Percentiles rank a stretch among this genome's conserved stretches.
Evolutionary conservation across 2,888 invertebrate genomes (phyloP).

Genomic region (Rhagonycha lutea): DNA sequence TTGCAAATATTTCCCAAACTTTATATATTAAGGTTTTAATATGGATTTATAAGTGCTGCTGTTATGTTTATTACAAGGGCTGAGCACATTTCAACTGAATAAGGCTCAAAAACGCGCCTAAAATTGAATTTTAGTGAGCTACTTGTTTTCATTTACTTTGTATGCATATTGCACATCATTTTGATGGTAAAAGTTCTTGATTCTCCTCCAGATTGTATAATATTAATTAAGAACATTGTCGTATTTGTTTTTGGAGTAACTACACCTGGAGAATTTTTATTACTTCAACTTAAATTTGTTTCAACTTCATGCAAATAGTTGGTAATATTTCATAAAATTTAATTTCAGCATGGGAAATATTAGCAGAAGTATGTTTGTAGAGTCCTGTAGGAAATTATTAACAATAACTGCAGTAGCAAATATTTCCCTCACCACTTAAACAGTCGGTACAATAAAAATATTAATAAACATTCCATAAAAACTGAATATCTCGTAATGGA

Average conservation of each 20-base stretch:
- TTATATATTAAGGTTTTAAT: neutral
- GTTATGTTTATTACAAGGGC: neutral
- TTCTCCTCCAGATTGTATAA: neutral
- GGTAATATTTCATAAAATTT: no score
- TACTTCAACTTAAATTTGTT: neutral
- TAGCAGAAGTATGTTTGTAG: neutral
- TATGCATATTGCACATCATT: neutral
- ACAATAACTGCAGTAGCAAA: neutral
- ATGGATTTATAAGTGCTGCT: neutral
- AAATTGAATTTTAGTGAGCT: neutral
- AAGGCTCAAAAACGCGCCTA: neutral
- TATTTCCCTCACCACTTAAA: neutral
- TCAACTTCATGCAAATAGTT: no score
- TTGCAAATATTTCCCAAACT: constrained; percentile 15
- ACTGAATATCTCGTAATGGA: neutral
- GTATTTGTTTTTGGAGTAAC: neutral
- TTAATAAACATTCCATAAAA: neutral
- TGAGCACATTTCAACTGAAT: neutral
- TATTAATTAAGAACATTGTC: neutral
- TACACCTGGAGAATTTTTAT: neutral
- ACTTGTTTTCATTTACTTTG: neutral
- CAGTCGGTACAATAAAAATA: neutral
- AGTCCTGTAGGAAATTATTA: neutral
- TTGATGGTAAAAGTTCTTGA: no score
- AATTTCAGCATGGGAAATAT: no score